Base-by-base conservation (phyloP, 1,140 invertebrate genomes). In the Lepidurus arcticus region DNA sequence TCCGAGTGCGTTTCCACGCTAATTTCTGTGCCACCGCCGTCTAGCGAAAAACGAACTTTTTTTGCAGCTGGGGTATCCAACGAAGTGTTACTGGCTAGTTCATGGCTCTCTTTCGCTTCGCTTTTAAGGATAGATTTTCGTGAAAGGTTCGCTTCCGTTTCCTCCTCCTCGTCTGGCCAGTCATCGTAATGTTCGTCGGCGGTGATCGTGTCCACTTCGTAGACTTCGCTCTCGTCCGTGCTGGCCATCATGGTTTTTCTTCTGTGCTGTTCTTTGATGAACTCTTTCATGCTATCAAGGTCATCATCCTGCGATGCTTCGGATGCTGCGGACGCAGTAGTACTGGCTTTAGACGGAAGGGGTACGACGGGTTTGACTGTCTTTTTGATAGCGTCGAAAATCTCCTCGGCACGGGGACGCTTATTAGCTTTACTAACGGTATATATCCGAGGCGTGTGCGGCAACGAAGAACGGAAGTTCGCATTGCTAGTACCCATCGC, bases 151-250 rank as follows among this genome's bases (percentile, higher is more conserved):
- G 88, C 86, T 75, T 88, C 90, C 81, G 88, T 83, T 26, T 83
- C 85, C 13, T 89, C 88, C 65, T 91, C 87, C n/a, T 90, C 90
- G 82, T 91, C 91, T 1, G 90, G 90, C 80, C 91, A 85, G 83
- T 92, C 90, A 82, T 91, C 91, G 80, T 73, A 65, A 13, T 77
- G 73, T n/a, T 73, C 74, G 16, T 26, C 34, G 65, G 42, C 53
- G 24, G 76, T 76, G 73, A 75, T 16, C 21, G 73, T 74, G 9
- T 78, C 80, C 26, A 44, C 73, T 24, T 21, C 42, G 24, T 73
- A 75, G 6, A 73, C 34, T 21, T 73, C 45, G 73, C 42, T 24
- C n/a, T 73, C 43, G 42, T 45, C 44, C 42, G 75, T 24, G n/a
- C 16, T 24, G 74, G 79, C 73, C 76, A 47, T 34, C 11, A 75